Evolutionary conservation across 1,140 invertebrate species (phyloP).

Genomic region (Drosophila yakuba): DNA sequence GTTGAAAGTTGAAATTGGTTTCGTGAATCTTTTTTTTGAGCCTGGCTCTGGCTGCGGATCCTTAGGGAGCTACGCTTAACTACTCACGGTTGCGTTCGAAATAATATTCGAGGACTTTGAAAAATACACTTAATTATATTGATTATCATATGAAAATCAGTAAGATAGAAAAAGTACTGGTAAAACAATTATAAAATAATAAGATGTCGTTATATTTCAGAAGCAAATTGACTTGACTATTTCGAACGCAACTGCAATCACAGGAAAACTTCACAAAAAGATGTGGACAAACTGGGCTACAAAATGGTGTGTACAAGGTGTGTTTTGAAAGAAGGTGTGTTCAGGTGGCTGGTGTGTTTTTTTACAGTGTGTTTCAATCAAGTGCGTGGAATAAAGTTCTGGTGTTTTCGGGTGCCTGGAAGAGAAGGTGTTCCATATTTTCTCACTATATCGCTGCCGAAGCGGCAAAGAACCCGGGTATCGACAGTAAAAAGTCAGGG

Average conservation of each 20-base stretch:
- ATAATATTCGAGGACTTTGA: background rate
- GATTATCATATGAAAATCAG: too few relatives aligned
- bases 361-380: conserved; percentile 20
- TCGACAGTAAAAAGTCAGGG: conserved; percentile 21
- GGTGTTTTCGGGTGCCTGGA: conserved; percentile 24
- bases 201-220: background rate
- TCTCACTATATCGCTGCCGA: conserved; percentile 24
- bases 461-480: conserved; percentile 23
- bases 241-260: conserved; percentile 14
- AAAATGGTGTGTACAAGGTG: conserved; percentile 34
- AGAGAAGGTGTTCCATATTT: conserved; percentile 22
- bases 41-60: conserved; percentile 26
- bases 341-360: conserved; percentile 8
- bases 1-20: conserved; percentile 71
- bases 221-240: background rate
- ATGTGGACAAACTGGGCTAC: conserved; percentile 37
- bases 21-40: conserved; percentile 45
- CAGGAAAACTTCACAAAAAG: conserved; percentile 33
- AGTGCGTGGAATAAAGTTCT: conserved; percentile 23
- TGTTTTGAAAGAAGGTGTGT: conserved; percentile 4
- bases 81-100: conserved; percentile 21
- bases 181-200: too few relatives aligned
- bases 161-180: too few relatives aligned
- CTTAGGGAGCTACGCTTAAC: conserved; percentile 46
- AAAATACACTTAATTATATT: background rate